These are phyloP conservation scores for Panulirus ornatus DNA, from an alignment of 1,140 invertebrate genomes.

Conservation along the genomic window DNA sequence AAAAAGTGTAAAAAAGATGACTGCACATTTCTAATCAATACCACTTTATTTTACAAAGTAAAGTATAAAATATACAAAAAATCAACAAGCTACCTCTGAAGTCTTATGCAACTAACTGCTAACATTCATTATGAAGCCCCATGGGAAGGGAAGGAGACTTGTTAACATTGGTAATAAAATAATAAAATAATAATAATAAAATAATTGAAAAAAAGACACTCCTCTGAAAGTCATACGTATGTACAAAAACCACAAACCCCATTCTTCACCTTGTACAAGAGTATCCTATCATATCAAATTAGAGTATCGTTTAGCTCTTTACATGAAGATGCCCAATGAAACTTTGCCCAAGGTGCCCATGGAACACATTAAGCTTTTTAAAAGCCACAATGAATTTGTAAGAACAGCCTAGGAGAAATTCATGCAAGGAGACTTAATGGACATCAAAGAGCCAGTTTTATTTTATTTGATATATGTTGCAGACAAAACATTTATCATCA, in stretches of 20 bases:
- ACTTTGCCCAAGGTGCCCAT: conserved; percentile 35
- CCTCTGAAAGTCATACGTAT: conserved; percentile 30
- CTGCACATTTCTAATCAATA: background rate
- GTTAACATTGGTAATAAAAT: conserved; percentile 40
- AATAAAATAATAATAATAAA: too few species aligned
- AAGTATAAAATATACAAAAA: conserved; percentile 30
- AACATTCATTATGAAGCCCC: conserved; percentile 26
- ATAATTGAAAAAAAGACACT: too few species aligned
- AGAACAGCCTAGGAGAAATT: too few species aligned
- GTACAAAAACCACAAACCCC: conserved; percentile 28
- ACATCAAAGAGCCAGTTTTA: too few species aligned
- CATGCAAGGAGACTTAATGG: too few species aligned
- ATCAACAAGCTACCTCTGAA: conserved; percentile 38
- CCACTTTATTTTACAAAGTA: conserved; percentile 13
- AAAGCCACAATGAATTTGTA: too few species aligned
- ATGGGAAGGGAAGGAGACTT: conserved; percentile 24
- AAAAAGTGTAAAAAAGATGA: conserved; percentile 13
- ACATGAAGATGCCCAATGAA: conserved; percentile 31
- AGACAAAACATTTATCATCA: too few species aligned
- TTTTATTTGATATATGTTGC: too few species aligned
- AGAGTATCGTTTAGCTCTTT: conserved; percentile 42
- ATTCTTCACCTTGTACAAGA: conserved; percentile 27
- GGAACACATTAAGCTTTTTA: too few species aligned
- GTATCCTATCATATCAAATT: conserved; percentile 51
- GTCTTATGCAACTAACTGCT: conserved; percentile 42